Conservation (phyloP, 2,888 invertebrate genomes). For the Brenthis daphne region DNA sequence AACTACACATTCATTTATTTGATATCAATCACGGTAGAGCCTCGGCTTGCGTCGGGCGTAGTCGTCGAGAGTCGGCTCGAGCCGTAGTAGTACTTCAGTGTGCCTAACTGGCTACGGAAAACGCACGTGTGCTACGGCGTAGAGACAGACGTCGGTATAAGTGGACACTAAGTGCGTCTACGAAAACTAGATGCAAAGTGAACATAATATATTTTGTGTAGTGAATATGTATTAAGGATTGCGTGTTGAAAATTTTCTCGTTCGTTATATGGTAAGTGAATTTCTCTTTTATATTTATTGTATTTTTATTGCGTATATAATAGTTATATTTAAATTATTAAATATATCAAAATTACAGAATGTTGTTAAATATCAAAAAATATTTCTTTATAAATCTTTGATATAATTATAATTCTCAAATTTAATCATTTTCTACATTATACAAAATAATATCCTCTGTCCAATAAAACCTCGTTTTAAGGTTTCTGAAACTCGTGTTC, state of each 20-base stretch:
- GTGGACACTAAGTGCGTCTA: conserved; percentile 41
- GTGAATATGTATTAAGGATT: conserved; percentile 53
- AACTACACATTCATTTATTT: conserved; percentile 81
- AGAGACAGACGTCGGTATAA: conserved; percentile 52
- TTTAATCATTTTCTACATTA: too few relatives aligned
- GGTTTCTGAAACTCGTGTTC: too few relatives aligned
- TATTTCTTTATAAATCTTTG: too few relatives aligned
- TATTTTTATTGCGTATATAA: neutral
- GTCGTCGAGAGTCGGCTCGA: conserved; percentile 63
- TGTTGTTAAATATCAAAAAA: neutral
- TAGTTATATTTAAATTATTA: neutral
- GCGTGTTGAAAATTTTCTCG: conserved; percentile 47
- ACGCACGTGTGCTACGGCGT: conserved; percentile 65
- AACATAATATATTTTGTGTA: conserved; percentile 40
- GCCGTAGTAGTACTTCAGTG: conserved; percentile 68
- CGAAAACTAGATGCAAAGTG: conserved; percentile 41
- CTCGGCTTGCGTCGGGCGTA: conserved; percentile 60
- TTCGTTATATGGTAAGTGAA: conserved; percentile 67
- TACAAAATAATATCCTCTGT: too few relatives aligned
- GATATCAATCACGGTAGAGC: conserved; percentile 79
- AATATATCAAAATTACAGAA: neutral
- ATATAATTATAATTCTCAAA: too few relatives aligned
- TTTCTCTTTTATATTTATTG: neutral
- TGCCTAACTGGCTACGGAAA: conserved; percentile 62
- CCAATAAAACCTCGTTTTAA: too few relatives aligned